Evolutionary conservation across 1,140 invertebrate species (phyloP).

Genomic region (Achroia grisella): DNA sequence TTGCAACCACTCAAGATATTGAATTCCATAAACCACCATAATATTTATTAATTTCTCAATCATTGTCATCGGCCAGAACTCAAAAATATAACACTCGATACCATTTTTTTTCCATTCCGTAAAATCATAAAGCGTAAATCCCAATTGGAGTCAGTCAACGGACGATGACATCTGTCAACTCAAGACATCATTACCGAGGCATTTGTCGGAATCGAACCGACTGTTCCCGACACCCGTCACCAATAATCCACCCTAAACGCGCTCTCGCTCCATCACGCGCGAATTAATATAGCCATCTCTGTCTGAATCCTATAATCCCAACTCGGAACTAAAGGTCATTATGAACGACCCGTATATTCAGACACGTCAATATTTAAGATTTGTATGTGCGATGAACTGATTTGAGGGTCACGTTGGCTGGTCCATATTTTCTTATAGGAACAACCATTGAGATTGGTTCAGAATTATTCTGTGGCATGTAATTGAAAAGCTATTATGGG

Average conservation of each 20-base stretch:
- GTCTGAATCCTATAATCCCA: slow-evolving; percentile 31
- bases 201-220: slow-evolving; percentile 13
- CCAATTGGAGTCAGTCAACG: slow-evolving; percentile 1
- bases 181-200: slow-evolving; percentile 34
- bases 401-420: background rate
- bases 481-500: too few relatives aligned
- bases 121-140: slow-evolving; percentile 2
- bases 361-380: background rate
- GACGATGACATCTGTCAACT: slow-evolving; percentile 38
- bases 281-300: slow-evolving; percentile 16
- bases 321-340: slow-evolving; percentile 20
- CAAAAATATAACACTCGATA: background rate
- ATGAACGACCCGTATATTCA: background rate
- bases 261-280: slow-evolving; percentile 10
- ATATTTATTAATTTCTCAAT: too few relatives aligned
- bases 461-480: too few relatives aligned
- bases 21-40: too few relatives aligned
- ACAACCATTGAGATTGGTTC: too few relatives aligned
- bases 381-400: background rate
- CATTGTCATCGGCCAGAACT: too few relatives aligned
- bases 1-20: too few relatives aligned
- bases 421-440: background rate
- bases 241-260: slow-evolving; percentile 20
- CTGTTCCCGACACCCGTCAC: slow-evolving; percentile 26
- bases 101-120: background rate